Evolutionary conservation across 2,113 vertebrate genomes (phyloP).

Genomic region (Pristiophorus japonicus): DNA sequence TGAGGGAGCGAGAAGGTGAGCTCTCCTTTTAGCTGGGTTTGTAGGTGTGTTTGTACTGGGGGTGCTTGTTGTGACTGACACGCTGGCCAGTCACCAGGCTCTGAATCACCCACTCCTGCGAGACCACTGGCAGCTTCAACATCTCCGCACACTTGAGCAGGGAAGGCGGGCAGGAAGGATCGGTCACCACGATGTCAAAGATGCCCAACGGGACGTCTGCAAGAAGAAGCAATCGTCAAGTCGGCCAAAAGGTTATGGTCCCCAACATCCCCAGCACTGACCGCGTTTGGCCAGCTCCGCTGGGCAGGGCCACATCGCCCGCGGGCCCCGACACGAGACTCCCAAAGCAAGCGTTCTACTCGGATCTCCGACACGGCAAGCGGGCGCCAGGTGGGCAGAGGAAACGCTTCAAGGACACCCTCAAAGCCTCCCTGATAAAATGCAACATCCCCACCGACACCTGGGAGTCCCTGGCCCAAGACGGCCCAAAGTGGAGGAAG

Average conservation of each 20-base stretch:
- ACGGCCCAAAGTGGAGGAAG: too few species aligned
- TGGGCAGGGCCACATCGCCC: too few species aligned
- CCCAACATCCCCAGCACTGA: too few species aligned
- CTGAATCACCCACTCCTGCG: constrained; percentile 90
- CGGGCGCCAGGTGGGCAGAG: too few species aligned
- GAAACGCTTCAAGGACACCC: too few species aligned
- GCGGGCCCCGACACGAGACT: too few species aligned
- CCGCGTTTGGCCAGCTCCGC: too few species aligned
- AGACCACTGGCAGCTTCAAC: constrained; percentile 74
- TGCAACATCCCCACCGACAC: too few species aligned
- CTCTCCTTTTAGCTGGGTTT: constrained; percentile 50
- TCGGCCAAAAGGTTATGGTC: background rate
- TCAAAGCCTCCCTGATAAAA: too few species aligned
- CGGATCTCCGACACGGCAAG: too few species aligned
- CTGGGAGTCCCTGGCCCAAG: too few species aligned
- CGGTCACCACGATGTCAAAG: constrained; percentile 81
- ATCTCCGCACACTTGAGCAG: constrained; percentile 68
- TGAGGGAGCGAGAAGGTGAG: constrained; percentile 39
- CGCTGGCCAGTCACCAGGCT: constrained; percentile 78
- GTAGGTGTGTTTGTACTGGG: constrained; percentile 71
- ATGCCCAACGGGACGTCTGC: constrained; percentile 73
- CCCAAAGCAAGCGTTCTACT: too few species aligned
- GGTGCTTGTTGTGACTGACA: constrained; percentile 69
- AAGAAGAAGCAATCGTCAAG: background rate
- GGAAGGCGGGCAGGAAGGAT: constrained; percentile 65